Base-by-base conservation (phyloP, 1,140 invertebrate species). In the Drosophila tropicalis region DNA sequence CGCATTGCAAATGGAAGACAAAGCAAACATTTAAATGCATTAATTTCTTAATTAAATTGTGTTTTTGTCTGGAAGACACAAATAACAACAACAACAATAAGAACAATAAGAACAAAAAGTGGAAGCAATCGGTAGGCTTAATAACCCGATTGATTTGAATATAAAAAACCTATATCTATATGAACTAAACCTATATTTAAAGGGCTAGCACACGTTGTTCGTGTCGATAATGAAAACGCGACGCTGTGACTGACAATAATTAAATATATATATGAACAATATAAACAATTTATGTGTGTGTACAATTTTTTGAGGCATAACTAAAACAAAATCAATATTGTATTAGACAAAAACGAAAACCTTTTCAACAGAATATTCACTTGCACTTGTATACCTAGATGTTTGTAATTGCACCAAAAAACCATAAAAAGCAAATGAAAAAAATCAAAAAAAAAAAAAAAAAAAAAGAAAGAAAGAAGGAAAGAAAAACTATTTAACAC, bases 211-310 rank as follows among this genome's bases (percentile, higher is more conserved):
- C 76, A 78, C 73, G 79, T 85, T 81, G 81, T 78, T 76, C 44
- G 74, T 83, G 77, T 69, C 64, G 25, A 58, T 76, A 5, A 47
- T 47, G 17, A 10, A 47, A 47, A 81, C 64, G 81, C 84, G 76
- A 90, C 90, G 90, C 90, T 91, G 90, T 91, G 90, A 89, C 79
- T 83, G 90, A 91, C 90, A 91, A 91, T 91, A 91, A 91, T 82
- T 84, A 72, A 77, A 79, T 74, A 83, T 77, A 77, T 44, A 36
- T 56, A 6, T 6, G 9, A 15, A 83, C n/a, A n/a, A n/a, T n/a
- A 57, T 34, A 12, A 51, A 47, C 15, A 51, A 44, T 19, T 63
- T 22, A 32, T 63, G 44, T 63, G 34, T 55, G 47, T 66, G 55
- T 54, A 66, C 41, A 66, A 55, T 54, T 66, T 36, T 57, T 51